Evolutionary conservation across 2,888 invertebrate genomes (phyloP).

Genomic region (Tuberolachnus salignus): DNA sequence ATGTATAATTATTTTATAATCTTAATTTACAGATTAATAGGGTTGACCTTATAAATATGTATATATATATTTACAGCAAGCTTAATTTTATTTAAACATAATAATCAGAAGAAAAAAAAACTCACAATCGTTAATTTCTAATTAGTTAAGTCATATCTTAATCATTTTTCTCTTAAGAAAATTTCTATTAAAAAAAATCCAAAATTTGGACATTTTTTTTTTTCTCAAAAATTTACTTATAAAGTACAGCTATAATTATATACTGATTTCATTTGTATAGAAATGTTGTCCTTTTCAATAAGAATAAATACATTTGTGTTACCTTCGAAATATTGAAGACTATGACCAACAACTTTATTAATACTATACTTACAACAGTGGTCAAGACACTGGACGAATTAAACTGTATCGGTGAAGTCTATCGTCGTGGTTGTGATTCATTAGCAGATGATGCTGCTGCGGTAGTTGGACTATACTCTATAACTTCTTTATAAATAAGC

Average conservation of each 20-base stretch:
- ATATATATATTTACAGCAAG: conserved; percentile 54
- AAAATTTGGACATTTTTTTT: conserved; percentile 30
- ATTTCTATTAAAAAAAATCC: conserved; percentile 29
- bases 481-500: conserved; percentile 96
- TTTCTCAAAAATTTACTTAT: conserved; percentile 48
- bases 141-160: conserved; percentile 42
- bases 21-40: conserved; percentile 52
- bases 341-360: conserved; percentile 53
- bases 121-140: conserved; percentile 56
- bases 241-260: conserved; percentile 37
- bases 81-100: conserved; percentile 43
- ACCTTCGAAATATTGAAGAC: conserved; percentile 54
- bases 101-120: conserved; percentile 35
- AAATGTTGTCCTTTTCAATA: conserved; percentile 50
- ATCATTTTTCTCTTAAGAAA: conserved; percentile 49
- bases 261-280: conserved; percentile 43
- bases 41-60: conserved; percentile 42
- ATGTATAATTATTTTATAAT: conserved; percentile 46
- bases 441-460: conserved; percentile 53
- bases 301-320: conserved; percentile 28
- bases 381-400: conserved; percentile 47
- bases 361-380: conserved; percentile 41
- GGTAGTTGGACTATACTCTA: conserved; percentile 80
- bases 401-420: conserved; percentile 35
- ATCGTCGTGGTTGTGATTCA: conserved; percentile 53